phyloP scores from a whole-genome alignment of 2,797 vertebrate genomes.

The Emydoidea blandingii region DNA sequence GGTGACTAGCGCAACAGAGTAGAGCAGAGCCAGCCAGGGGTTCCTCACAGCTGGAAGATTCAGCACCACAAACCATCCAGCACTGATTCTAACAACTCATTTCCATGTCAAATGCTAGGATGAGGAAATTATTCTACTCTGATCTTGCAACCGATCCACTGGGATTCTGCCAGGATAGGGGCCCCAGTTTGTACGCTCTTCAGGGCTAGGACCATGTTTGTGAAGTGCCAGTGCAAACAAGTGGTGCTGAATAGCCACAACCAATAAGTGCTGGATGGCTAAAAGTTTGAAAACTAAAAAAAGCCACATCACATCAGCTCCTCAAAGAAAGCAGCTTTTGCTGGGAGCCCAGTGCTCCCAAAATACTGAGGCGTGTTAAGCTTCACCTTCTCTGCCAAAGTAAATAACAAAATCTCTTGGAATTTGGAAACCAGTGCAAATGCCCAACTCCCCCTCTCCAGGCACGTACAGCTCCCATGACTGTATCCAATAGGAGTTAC shows the following conservation, averaged over 20 bases:
- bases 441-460: neutral
- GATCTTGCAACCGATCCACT: neutral
- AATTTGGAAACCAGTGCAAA: neutral
- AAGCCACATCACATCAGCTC: neutral
- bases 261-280: neutral
- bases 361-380: neutral
- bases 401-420: neutral
- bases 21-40: rapidly evolving
- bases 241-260: neutral
- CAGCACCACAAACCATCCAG: neutral
- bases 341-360: neutral
- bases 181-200: neutral
- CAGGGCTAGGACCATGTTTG: neutral
- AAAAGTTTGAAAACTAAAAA: neutral
- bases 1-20: neutral
- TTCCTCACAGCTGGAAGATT: neutral
- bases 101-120: rapidly evolving
- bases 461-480: neutral
- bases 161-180: neutral
- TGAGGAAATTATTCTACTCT: neutral
- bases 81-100: rapidly evolving
- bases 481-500: neutral
- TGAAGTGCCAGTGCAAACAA: neutral
- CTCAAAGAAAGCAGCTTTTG: neutral
- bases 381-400: neutral